Evolutionary conservation across 2,797 vertebrate species (phyloP).

Genomic region (Coregonus suidteri): DNA sequence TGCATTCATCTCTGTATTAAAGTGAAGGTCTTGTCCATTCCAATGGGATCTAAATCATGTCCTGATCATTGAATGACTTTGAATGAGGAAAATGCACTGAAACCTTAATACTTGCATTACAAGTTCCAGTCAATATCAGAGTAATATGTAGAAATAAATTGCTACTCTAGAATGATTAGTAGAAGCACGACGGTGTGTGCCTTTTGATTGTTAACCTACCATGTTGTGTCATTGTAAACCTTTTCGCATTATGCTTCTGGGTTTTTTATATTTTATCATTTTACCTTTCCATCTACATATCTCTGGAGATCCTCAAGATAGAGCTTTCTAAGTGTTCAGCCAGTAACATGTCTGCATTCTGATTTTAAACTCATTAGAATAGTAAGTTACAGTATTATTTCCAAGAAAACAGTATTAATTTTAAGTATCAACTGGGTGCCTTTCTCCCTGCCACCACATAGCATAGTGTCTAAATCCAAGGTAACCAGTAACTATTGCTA

Average conservation of each 20-base stretch:
- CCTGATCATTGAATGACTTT: background rate
- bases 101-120: background rate
- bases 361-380: background rate
- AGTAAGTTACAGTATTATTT: constrained; percentile 14
- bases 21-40: background rate
- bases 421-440: background rate
- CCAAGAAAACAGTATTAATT: constrained; percentile 17
- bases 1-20: background rate
- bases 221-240: no score
- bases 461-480: background rate
- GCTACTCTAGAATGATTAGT: no score
- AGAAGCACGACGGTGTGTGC: no score
- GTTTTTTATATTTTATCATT: no score
- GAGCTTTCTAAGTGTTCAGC: background rate
- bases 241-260: no score
- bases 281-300: no score
- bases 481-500: background rate
- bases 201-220: no score
- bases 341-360: background rate
- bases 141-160: background rate
- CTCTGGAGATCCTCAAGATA: no score
- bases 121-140: background rate
- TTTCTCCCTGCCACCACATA: background rate
- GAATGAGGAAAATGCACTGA: constrained; percentile 11
- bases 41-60: background rate